Evolutionary conservation across 1,140 invertebrate species (phyloP).

Genomic region (Camponotus vicinus): DNA sequence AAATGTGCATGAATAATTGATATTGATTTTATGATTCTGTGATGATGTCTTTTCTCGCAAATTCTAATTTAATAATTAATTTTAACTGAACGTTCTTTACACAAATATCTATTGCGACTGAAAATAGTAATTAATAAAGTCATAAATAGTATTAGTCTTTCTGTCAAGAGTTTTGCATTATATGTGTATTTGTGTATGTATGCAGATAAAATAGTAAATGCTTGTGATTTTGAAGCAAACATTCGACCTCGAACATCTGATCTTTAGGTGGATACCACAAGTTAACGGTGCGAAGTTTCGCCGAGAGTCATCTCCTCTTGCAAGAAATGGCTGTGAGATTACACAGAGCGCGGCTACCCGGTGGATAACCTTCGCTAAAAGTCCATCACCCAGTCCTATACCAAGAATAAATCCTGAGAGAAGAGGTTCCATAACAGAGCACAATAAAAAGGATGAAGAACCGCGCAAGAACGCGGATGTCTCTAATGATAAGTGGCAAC

Average conservation of each 20-base stretch:
- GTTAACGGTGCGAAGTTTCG: slow-evolving; percentile 67
- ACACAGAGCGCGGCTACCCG: slow-evolving; percentile 62
- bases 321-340: slow-evolving; percentile 68
- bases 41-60: background rate
- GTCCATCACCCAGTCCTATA: slow-evolving; percentile 68
- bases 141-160: background rate
- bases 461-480: slow-evolving; percentile 34
- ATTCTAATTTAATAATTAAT: background rate
- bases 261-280: slow-evolving; percentile 74
- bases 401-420: slow-evolving; percentile 62
- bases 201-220: background rate
- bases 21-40: slow-evolving; percentile 1
- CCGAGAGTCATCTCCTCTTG: slow-evolving; percentile 66
- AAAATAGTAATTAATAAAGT: background rate
- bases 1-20: slow-evolving; percentile 27
- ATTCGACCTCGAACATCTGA: background rate
- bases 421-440: slow-evolving; percentile 41
- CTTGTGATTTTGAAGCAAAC: background rate
- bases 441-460: background rate
- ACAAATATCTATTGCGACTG: background rate
- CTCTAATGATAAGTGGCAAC: slow-evolving; percentile 66
- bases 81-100: slow-evolving; percentile 1
- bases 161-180: background rate
- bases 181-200: background rate
- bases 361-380: slow-evolving; percentile 77